A percentile compares a stretch with the other conserved stretches of the same genome.
Evolutionary conservation across 2,888 invertebrate species (phyloP).

Genomic region (Tolmerus cingulatus): DNA sequence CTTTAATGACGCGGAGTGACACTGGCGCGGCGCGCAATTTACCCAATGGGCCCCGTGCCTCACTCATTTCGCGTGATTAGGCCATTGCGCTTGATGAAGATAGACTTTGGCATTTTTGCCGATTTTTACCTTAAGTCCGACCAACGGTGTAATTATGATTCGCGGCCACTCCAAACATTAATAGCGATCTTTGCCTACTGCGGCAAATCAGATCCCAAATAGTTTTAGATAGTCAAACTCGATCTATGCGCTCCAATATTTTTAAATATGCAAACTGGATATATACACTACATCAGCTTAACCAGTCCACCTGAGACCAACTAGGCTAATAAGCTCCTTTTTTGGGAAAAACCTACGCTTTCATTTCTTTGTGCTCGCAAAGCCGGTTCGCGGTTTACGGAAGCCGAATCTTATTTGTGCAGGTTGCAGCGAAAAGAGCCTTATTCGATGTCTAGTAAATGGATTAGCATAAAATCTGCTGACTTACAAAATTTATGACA

Average conservation of each 20-base stretch:
- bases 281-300: neutral
- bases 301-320: neutral
- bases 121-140: neutral
- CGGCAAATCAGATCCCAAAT: neutral
- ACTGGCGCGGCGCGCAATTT: neutral
- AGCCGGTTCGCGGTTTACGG: neutral
- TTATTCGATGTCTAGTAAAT: neutral
- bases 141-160: neutral
- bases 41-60: neutral
- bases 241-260: neutral
- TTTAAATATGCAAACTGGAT: neutral
- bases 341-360: neutral
- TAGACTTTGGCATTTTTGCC: constrained; percentile 1
- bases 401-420: neutral
- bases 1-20: constrained; percentile 23
- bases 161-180: neutral
- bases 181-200: neutral
- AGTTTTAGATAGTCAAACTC: neutral
- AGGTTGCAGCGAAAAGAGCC: neutral
- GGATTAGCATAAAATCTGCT: neutral
- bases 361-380: neutral
- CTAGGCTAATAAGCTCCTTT: neutral
- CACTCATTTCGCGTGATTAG: neutral
- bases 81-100: constrained; percentile 4
- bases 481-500: constrained; percentile 32